phyloP scores from a whole-genome alignment of 2,888 invertebrate species.

The Automeris io region DNA sequence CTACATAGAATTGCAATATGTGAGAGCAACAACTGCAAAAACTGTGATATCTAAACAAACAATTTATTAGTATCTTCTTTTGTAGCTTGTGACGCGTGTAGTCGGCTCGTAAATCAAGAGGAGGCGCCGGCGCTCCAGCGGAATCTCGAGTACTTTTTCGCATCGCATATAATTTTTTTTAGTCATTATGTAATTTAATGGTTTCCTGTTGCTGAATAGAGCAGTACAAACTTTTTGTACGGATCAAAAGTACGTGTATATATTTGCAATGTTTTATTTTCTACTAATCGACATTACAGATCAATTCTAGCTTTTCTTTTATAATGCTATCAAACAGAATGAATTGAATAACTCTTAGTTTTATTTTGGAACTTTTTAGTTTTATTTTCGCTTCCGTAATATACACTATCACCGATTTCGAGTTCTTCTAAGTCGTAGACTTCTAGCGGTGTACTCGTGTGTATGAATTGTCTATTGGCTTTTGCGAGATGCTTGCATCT shows the following conservation, averaged over 20 bases:
- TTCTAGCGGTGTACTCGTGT: no score
- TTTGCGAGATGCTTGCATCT: no score
- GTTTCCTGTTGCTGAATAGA: constrained; percentile 8
- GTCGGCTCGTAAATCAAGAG: constrained; percentile 4
- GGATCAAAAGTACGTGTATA: background rate
- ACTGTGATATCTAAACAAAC: constrained; percentile 9
- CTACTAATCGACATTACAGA: no score
- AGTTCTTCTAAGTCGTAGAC: no score
- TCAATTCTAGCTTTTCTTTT: no score
- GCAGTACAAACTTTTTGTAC: constrained; percentile 1
- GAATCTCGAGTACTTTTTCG: constrained; percentile 34
- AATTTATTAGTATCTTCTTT: constrained; percentile 8
- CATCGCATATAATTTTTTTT: constrained; percentile 21
- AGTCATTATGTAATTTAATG: constrained; percentile 9
- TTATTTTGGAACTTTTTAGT: no score
- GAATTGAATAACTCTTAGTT: no score
- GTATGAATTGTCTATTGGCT: no score
- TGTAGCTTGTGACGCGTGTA: constrained; percentile 5
- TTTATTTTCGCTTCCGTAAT: no score
- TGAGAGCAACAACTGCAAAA: background rate
- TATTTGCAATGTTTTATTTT: no score
- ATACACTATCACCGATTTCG: no score
- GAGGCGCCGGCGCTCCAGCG: constrained; percentile 24
- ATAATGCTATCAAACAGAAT: no score
- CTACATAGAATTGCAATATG: background rate